These are phyloP conservation scores for Rhopalosiphum padi DNA, from an alignment of 1,140 invertebrate genomes.

Conservation along the genomic window DNA sequence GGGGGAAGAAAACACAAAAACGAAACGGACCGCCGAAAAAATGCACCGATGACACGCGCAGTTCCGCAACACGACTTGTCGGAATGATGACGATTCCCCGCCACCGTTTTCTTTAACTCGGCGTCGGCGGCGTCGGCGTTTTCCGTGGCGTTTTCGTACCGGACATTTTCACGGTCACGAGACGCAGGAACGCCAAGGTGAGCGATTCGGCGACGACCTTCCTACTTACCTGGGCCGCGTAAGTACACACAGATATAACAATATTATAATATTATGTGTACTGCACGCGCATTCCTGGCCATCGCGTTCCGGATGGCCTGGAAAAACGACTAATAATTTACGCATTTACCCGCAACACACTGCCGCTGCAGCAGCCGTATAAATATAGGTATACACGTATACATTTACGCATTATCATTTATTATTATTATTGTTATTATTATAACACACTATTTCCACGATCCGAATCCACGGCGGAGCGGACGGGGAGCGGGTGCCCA, in stretches of 20 bases:
- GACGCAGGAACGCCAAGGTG: conserved; percentile 55
- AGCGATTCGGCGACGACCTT: conserved; percentile 39
- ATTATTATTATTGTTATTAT: conserved; percentile 22
- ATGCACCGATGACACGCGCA: conserved; percentile 37
- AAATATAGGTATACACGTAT: background rate
- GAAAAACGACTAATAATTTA: conserved; percentile 54
- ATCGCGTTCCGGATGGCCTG: conserved; percentile 56
- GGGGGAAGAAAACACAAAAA: background rate
- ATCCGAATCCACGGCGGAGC: background rate
- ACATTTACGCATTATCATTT: background rate
- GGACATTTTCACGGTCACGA: conserved; percentile 54
- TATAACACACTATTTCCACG: conserved; percentile 7
- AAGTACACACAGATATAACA: background rate
- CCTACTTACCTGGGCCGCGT: background rate
- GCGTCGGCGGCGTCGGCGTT: background rate
- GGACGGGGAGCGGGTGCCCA: background rate
- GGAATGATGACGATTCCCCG: conserved; percentile 19
- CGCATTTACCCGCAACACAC: background rate
- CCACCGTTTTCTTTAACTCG: background rate
- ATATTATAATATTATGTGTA: background rate
- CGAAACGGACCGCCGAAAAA: background rate
- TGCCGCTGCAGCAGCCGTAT: background rate
- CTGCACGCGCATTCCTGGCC: conserved; percentile 43
- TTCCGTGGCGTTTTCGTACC: conserved; percentile 9
- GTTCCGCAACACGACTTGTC: conserved; percentile 30